Evolutionary conservation across 1,140 invertebrate species (phyloP).

Genomic region (Solenopsis invicta): DNA sequence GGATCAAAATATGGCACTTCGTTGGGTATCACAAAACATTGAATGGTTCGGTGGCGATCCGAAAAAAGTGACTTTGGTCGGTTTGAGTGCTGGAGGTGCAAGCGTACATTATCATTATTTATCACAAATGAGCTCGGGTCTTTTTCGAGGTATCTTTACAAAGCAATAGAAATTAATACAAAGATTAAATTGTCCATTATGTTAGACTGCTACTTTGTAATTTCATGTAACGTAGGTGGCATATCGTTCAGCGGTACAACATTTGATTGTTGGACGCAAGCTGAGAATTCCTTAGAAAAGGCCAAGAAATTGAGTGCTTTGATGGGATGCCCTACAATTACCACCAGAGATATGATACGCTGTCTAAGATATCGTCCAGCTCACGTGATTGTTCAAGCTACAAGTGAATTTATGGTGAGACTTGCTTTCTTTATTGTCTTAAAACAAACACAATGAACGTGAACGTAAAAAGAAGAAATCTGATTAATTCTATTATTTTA

Average conservation of each 20-base stretch:
- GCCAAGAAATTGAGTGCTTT: constrained; percentile 89
- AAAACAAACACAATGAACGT: neutral
- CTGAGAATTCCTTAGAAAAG: constrained; percentile 90
- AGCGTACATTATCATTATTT: constrained; percentile 90
- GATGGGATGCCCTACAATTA: constrained; percentile 90
- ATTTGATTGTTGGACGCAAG: constrained; percentile 91
- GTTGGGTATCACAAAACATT: constrained; percentile 89
- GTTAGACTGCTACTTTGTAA: neutral
- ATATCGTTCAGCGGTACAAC: constrained; percentile 93
- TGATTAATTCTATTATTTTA: constrained; percentile 70
- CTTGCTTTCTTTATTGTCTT: neutral
- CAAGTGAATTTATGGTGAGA: constrained; percentile 85
- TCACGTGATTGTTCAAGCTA: constrained; percentile 86
- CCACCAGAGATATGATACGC: constrained; percentile 89
- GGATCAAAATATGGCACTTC: constrained; percentile 89
- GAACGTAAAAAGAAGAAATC: neutral
- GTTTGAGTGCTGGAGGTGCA: constrained; percentile 87
- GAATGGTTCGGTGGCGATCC: constrained; percentile 87
- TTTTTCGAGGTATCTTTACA: constrained; percentile 84
- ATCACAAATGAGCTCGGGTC: constrained; percentile 82
- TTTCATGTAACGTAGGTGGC: constrained; percentile 85
- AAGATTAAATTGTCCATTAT: constrained; percentile 5
- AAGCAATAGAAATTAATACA: neutral
- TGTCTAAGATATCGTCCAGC: constrained; percentile 90
- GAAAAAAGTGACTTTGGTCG: constrained; percentile 86